Evolutionary conservation across 2,888 invertebrate species (phyloP).

Genomic region (Cantharis nigra): DNA sequence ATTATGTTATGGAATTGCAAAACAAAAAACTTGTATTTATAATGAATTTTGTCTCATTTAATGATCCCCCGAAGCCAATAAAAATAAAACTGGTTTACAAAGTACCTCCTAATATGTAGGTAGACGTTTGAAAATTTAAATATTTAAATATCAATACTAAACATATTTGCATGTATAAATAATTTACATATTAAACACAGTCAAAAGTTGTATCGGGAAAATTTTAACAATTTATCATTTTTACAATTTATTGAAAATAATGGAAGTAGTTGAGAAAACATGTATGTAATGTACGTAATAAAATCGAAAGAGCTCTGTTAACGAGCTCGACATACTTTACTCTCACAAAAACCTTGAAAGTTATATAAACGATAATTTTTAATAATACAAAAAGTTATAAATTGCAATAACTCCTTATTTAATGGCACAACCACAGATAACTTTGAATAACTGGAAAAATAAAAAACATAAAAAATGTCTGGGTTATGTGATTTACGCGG

Average conservation of each 20-base stretch:
- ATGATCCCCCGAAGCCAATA: neutral
- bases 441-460: neutral
- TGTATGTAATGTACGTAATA: neutral
- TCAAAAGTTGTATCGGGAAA: neutral
- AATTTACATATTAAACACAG: neutral
- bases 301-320: neutral
- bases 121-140: constrained; percentile 3
- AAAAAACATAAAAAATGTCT: neutral
- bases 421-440: neutral
- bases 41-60: constrained; percentile 3
- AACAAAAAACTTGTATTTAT: constrained; percentile 2
- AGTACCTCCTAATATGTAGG: constrained; percentile 2
- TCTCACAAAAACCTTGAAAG: neutral
- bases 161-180: neutral
- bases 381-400: neutral
- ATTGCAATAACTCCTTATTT: neutral
- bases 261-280: neutral
- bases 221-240: neutral
- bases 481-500: neutral
- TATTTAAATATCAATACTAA: neutral
- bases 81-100: neutral
- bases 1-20: neutral
- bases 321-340: neutral
- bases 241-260: neutral
- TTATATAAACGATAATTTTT: neutral